Evolutionary conservation across 2,797 vertebrate species (phyloP).

Genomic region (Danio kyathit): DNA sequence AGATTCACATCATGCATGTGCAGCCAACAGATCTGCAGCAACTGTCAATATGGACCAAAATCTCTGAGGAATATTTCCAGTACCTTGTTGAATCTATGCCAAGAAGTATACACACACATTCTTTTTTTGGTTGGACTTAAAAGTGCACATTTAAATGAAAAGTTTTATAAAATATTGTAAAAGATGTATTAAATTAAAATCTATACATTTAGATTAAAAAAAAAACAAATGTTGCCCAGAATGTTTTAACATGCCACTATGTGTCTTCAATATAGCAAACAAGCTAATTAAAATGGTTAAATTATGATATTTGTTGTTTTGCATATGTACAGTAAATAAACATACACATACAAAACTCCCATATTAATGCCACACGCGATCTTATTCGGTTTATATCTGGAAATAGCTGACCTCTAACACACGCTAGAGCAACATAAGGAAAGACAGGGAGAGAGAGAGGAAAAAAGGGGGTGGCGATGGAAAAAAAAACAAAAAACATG

Average conservation of each 20-base stretch:
- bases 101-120: not conserved
- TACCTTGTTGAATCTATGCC: no score
- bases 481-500: not conserved
- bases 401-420: constrained; percentile 12
- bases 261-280: no score
- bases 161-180: not conserved
- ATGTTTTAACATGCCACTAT: no score
- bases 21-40: no score
- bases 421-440: constrained; percentile 22
- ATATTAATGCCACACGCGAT: not conserved
- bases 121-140: no score
- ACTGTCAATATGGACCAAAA: no score
- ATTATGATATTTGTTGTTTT: no score
- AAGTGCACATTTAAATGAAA: not conserved
- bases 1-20: no score
- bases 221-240: no score
- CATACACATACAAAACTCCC: not conserved
- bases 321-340: not conserved
- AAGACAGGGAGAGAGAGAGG: not conserved
- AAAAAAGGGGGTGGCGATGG: not conserved
- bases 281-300: no score
- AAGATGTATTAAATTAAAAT: not conserved
- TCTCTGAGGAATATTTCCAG: no score
- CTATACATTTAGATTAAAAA: no score
- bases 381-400: not conserved